phyloP scores from a whole-genome alignment of 2,113 vertebrate species.

The Lophotis ruficrista region DNA sequence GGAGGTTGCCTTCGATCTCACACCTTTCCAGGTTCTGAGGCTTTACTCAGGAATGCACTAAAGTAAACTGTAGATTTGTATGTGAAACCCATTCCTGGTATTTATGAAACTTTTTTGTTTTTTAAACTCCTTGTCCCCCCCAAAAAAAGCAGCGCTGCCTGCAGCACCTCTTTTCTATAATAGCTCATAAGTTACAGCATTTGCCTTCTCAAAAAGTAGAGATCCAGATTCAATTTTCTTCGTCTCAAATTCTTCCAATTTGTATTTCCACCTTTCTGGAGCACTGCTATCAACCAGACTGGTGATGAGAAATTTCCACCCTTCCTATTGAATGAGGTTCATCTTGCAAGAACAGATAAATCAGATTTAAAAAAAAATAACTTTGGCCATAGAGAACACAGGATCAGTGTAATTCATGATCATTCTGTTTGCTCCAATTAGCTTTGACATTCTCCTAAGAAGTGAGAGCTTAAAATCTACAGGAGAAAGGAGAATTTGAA shows the following conservation, averaged over 20 bases:
- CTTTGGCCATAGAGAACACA: background rate
- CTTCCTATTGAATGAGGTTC: background rate
- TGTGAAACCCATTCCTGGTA: background rate
- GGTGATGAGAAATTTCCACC: background rate
- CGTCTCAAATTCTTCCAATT: background rate
- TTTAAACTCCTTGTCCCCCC: background rate
- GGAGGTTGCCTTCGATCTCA: background rate
- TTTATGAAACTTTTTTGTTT: background rate
- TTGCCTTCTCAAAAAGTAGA: background rate
- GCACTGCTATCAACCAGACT: background rate
- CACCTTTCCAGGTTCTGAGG: background rate
- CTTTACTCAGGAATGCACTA: background rate
- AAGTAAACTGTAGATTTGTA: background rate
- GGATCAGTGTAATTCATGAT: background rate
- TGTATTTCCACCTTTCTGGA: background rate
- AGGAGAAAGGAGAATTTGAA: background rate
- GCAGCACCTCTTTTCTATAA: background rate
- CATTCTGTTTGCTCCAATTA: background rate
- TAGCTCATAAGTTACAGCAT: background rate
- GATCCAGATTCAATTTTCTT: background rate
- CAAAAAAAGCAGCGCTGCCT: background rate
- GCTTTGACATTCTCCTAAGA: background rate
- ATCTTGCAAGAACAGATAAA: background rate
- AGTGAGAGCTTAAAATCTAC: background rate
- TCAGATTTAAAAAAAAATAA: background rate